Percentiles rank a stretch among this genome's conserved stretches.
phyloP scores from a whole-genome alignment of 1,140 invertebrate genomes.

The Globodera ellingtonae region DNA sequence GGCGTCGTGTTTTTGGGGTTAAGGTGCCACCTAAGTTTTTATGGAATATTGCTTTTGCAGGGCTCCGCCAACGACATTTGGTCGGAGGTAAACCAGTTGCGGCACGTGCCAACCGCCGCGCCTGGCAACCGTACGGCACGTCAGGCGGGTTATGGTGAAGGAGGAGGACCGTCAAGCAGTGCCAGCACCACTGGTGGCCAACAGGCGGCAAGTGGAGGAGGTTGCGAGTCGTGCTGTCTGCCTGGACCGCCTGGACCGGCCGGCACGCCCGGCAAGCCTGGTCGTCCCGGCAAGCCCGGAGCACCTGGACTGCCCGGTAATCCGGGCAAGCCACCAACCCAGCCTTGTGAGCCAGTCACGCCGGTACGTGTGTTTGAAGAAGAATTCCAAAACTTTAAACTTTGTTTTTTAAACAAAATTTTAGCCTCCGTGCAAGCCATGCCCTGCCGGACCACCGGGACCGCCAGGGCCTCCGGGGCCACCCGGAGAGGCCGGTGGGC shows the following conservation, averaged over 20 bases:
- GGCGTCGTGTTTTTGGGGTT: not conserved
- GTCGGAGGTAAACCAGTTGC: constrained; percentile 56
- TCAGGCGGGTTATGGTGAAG: constrained; percentile 59
- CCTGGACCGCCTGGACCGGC: constrained; percentile 51
- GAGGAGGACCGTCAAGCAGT: constrained; percentile 2
- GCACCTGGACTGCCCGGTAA: constrained; percentile 46
- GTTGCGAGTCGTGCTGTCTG: constrained; percentile 57
- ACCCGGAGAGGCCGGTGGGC: constrained; percentile 37
- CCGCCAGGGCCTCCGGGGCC: constrained; percentile 39
- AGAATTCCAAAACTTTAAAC: not conserved
- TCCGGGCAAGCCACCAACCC: constrained; percentile 43
- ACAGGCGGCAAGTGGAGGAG: constrained; percentile 44
- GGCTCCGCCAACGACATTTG: constrained; percentile 63
- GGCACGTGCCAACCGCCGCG: constrained; percentile 36
- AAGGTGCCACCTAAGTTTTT: not conserved
- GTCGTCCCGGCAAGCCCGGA: constrained; percentile 44
- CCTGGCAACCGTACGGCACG: constrained; percentile 54
- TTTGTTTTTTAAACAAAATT: not conserved
- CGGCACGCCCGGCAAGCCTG: constrained; percentile 46
- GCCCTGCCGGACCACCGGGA: constrained; percentile 42
- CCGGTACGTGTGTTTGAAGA: constrained; percentile 16
- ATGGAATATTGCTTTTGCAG: constrained; percentile 24
- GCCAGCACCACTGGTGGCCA: constrained; percentile 35
- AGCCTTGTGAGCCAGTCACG: constrained; percentile 49
- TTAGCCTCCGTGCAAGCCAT: constrained; percentile 45